phyloP scores from a whole-genome alignment of 2,113 vertebrate species.

The Rhinolophus sinicus region DNA sequence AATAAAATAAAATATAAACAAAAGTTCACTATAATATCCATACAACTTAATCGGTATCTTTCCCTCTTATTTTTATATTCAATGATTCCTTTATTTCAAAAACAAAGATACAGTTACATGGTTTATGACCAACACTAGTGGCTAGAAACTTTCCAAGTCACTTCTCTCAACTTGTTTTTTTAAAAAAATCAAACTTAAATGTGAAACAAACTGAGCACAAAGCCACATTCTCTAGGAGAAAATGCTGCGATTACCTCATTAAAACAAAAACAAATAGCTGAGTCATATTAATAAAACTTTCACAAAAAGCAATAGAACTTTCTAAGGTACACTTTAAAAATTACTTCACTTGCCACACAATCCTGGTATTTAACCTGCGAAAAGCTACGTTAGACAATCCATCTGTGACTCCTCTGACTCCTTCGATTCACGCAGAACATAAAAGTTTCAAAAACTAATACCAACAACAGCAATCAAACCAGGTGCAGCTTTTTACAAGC shows the following conservation, averaged over 20 bases:
- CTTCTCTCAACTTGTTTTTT: conserved; percentile 20
- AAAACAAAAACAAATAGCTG: conserved; percentile 20
- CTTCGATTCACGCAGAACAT: neutral
- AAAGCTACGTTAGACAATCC: neutral
- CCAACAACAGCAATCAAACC: neutral
- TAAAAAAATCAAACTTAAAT: conserved; percentile 18
- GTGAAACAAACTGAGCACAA: conserved; percentile 35
- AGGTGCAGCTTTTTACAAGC: neutral
- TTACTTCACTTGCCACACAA: neutral
- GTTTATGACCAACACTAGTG: neutral
- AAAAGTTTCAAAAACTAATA: conserved; percentile 2
- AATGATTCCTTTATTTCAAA: conserved; percentile 59
- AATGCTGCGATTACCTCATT: neutral
- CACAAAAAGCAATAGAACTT: conserved; percentile 19
- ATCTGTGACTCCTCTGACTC: neutral
- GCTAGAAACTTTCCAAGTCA: conserved; percentile 32
- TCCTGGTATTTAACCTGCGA: neutral
- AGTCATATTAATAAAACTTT: conserved; percentile 49
- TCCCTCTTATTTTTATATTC: neutral
- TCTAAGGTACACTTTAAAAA: conserved; percentile 55
- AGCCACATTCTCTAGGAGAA: conserved; percentile 3
- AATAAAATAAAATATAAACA: neutral
- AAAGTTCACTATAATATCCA: conserved; percentile 8
- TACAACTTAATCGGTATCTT: conserved; percentile 24
- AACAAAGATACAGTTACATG: neutral